A percentile compares a stretch with the other conserved stretches of the same genome.
Conservation (phyloP, 2,797 vertebrate species). For the Pelodytes ibericus region DNA sequence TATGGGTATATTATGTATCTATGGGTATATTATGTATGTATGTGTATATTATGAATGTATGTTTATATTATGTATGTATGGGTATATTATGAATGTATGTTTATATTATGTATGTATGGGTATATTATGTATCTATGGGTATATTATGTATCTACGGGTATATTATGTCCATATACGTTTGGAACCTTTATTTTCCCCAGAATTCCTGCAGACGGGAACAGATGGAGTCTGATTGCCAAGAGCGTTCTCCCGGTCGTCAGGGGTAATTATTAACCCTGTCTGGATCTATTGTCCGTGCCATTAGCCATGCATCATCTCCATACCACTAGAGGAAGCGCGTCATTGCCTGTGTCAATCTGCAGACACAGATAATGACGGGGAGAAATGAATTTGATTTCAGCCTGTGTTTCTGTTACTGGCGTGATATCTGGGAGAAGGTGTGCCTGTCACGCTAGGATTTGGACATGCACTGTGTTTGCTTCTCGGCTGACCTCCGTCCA, state of each 20-base stretch:
- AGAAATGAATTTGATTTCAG: slow-evolving; percentile 40
- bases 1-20: too few relatives aligned
- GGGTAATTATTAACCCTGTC: slow-evolving; percentile 19
- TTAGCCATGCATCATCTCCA: slow-evolving; percentile 22
- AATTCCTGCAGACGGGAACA: not conserved
- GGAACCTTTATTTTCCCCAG: not conserved
- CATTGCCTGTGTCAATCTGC: slow-evolving; percentile 40
- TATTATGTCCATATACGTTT: not conserved
- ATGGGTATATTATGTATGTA: too few relatives aligned
- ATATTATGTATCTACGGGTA: not conserved
- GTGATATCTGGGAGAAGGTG: slow-evolving; percentile 10
- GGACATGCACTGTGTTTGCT: slow-evolving; percentile 41
- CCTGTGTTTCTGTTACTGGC: slow-evolving; percentile 22
- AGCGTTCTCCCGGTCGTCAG: slow-evolving; percentile 23
- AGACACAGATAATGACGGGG: slow-evolving; percentile 41
- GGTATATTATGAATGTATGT: too few relatives aligned
- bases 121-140: too few relatives aligned
- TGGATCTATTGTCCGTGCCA: slow-evolving; percentile 29
- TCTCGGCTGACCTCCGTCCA: slow-evolving; percentile 23
- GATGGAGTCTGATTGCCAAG: slow-evolving; percentile 14
- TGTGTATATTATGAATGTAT: too few relatives aligned
- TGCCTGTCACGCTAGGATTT: slow-evolving; percentile 45
- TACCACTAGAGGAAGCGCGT: slow-evolving; percentile 31
- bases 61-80: too few relatives aligned
- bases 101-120: not conserved